Percentiles rank a stretch among this genome's conserved stretches.
Evolutionary conservation across 2,113 vertebrate genomes (phyloP).

Genomic region (Phrynosoma platyrhinos): DNA sequence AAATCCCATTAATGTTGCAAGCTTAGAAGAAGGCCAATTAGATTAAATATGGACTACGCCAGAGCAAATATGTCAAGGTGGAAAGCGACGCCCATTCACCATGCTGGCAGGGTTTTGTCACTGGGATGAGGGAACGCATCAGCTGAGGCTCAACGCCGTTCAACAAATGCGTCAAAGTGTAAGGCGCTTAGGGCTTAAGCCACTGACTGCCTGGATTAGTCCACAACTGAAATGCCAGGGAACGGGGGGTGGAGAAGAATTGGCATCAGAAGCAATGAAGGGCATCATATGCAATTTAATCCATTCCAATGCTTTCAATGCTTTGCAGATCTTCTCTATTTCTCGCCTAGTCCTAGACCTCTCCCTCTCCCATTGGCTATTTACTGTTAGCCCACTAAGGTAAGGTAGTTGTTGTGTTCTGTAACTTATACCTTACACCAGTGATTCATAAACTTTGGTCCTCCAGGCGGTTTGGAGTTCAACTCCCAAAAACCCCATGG

Average conservation of each 20-base stretch:
- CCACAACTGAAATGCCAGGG: background rate
- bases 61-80: conserved; percentile 1
- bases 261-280: background rate
- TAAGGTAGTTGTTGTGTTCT: too few species aligned
- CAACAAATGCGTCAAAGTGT: background rate
- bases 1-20: background rate
- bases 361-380: too few species aligned
- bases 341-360: too few species aligned
- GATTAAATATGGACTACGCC: background rate
- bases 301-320: too few species aligned
- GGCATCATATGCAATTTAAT: background rate
- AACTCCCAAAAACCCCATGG: too few species aligned
- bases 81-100: background rate
- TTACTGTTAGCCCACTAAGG: background rate
- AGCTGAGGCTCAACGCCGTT: fast-evolving
- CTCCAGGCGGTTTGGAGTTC: too few species aligned
- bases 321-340: background rate
- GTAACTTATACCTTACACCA: too few species aligned
- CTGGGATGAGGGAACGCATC: background rate
- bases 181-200: background rate
- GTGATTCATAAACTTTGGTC: too few species aligned
- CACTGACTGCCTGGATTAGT: fast-evolving
- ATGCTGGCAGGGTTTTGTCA: background rate
- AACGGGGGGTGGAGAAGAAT: background rate
- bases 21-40: background rate